phyloP scores from a whole-genome alignment of 1,140 invertebrate genomes.

The Mycetomoellerius zeteki region DNA sequence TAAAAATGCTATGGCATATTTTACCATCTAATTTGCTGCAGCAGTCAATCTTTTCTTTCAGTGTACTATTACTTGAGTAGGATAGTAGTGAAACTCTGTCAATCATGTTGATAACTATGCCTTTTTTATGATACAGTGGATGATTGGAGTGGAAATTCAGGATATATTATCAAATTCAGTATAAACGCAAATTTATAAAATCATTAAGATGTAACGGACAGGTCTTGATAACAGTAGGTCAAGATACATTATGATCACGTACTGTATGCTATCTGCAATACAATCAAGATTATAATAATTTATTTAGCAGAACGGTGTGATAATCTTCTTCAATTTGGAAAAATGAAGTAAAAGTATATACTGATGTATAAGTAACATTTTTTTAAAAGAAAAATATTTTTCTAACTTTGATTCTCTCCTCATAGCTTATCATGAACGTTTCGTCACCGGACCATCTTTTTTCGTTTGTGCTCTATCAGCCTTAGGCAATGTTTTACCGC shows the following conservation, averaged over 20 bases:
- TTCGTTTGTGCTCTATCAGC: constrained; percentile 16
- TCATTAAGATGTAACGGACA: neutral
- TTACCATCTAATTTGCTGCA: too few species aligned
- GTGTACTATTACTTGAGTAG: too few species aligned
- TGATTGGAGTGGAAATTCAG: too few species aligned
- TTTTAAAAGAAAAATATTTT: neutral
- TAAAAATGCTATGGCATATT: too few species aligned
- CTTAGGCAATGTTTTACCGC: constrained; percentile 52
- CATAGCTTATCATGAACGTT: constrained; percentile 56
- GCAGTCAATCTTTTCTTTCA: too few species aligned
- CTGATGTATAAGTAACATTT: neutral
- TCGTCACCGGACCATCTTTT: constrained; percentile 60
- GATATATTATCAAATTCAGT: neutral
- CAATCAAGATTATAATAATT: neutral
- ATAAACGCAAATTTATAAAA: neutral
- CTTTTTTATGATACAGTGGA: too few species aligned
- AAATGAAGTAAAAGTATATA: neutral
- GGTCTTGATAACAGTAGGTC: neutral
- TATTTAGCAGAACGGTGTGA: neutral
- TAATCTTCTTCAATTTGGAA: neutral
- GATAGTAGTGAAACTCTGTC: too few species aligned
- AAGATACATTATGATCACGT: neutral
- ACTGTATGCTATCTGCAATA: neutral
- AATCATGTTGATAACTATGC: too few species aligned
- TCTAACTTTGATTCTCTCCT: neutral